A percentile compares a stretch with the other conserved stretches of the same genome.
These are phyloP conservation scores for Bombus difficillimus DNA, from an alignment of 1,140 invertebrate species.

Conservation along the genomic window DNA sequence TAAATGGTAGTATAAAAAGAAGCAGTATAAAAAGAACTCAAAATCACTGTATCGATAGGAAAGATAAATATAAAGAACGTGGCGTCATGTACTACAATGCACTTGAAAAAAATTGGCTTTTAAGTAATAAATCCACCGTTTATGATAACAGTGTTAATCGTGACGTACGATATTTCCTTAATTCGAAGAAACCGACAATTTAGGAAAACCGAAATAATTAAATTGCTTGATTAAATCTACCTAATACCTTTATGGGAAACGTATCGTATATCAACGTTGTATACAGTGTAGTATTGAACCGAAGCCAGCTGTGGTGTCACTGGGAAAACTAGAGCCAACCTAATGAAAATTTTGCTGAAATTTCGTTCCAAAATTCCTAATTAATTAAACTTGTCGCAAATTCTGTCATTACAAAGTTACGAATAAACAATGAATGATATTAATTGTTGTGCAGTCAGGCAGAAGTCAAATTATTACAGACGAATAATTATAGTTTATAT, in stretches of 20 bases:
- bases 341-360: slow-evolving; percentile 6
- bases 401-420: not conserved
- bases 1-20: not conserved
- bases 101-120: not conserved
- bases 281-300: not conserved
- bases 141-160: not conserved
- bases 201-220: not conserved
- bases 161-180: not conserved
- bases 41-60: not conserved
- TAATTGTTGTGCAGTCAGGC: not conserved
- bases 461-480: not conserved
- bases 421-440: not conserved
- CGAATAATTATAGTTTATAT: not conserved
- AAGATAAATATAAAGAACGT: not conserved
- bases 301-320: slow-evolving; percentile 1
- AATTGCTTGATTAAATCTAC: not conserved
- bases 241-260: not conserved
- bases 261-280: not conserved
- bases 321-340: not conserved
- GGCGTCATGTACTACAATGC: no score
- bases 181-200: not conserved
- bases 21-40: not conserved
- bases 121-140: not conserved
- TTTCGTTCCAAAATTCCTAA: slow-evolving; percentile 1
- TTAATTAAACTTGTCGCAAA: slow-evolving; percentile 12